A percentile compares a stretch with the other conserved stretches of the same genome.
These are phyloP conservation scores for Nomada flava DNA, from an alignment of 2,888 invertebrate genomes.

Conservation along the genomic window DNA sequence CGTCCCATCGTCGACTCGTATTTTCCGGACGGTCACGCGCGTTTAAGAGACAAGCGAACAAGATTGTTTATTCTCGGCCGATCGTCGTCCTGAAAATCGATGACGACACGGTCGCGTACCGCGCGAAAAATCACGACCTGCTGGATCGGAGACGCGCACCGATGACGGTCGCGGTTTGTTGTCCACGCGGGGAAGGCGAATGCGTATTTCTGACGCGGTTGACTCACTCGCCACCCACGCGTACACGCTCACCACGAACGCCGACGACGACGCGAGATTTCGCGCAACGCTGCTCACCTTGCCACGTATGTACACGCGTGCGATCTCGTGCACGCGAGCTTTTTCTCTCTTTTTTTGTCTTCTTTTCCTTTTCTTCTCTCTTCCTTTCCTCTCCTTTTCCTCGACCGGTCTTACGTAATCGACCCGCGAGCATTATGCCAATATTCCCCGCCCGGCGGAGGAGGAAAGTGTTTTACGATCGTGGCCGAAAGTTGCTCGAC, in stretches of 20 bases:
- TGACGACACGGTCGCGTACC: slow-evolving; percentile 47
- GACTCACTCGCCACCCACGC: slow-evolving; percentile 80
- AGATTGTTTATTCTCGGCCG: neutral
- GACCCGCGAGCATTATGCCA: slow-evolving; percentile 60
- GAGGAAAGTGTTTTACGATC: slow-evolving; percentile 50
- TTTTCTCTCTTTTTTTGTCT: slow-evolving; percentile 5
- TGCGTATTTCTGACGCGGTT: slow-evolving; percentile 78
- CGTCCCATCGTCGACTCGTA: too few relatives aligned
- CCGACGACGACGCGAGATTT: slow-evolving; percentile 23
- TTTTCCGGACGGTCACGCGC: too few relatives aligned
- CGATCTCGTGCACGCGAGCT: slow-evolving; percentile 58
- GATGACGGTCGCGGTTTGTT: slow-evolving; percentile 76
- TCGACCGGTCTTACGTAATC: slow-evolving; percentile 57
- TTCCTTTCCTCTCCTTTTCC: neutral
- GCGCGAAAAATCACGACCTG: slow-evolving; percentile 49
- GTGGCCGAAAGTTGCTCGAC: slow-evolving; percentile 16
- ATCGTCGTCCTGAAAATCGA: slow-evolving; percentile 37
- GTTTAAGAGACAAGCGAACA: too few relatives aligned
- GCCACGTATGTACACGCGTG: slow-evolving; percentile 60
- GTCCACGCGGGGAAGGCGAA: slow-evolving; percentile 73
- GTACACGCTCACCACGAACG: slow-evolving; percentile 61
- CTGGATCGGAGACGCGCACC: slow-evolving; percentile 50
- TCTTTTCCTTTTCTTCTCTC: too few relatives aligned
- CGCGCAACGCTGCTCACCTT: slow-evolving; percentile 68
- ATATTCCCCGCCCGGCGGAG: slow-evolving; percentile 40